Percentiles rank a stretch among this genome's conserved stretches.
Conservation (phyloP, 2,888 invertebrate species). For the Scelioninae gen. 1 region DNA sequence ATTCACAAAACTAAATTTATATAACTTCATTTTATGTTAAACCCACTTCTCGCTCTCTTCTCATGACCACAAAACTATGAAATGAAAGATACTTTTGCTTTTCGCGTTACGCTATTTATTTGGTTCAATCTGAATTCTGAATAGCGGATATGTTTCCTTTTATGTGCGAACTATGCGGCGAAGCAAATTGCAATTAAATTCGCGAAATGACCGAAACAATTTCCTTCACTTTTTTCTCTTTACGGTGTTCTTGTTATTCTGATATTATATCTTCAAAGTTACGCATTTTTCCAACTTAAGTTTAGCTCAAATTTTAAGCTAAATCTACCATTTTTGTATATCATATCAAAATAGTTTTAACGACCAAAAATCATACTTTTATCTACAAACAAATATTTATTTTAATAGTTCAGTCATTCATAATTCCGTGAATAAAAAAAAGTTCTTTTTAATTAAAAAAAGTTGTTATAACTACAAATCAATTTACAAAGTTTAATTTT, state of each 20-base stretch:
- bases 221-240: neutral
- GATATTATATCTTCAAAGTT: neutral
- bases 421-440: too few species aligned
- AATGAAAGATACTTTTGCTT: constrained; percentile 35
- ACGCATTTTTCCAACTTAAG: neutral
- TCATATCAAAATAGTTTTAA: neutral
- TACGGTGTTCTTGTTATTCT: neutral
- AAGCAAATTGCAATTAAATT: constrained; percentile 26
- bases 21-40: constrained; percentile 10
- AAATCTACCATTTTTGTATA: neutral
- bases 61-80: constrained; percentile 17
- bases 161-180: constrained; percentile 22
- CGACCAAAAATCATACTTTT: neutral
- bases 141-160: constrained; percentile 35
- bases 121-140: constrained; percentile 15
- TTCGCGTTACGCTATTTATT: constrained; percentile 27
- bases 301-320: neutral
- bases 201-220: constrained; percentile 25
- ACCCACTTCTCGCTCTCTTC: too few species aligned
- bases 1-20: constrained; percentile 17
- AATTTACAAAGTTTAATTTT: too few species aligned
- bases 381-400: too few species aligned
- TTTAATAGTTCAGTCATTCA: too few species aligned
- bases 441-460: too few species aligned
- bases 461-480: too few species aligned